These are phyloP conservation scores for Trichonephila inaurata DNA, from an alignment of 1,140 invertebrate species.

Conservation along the genomic window DNA sequence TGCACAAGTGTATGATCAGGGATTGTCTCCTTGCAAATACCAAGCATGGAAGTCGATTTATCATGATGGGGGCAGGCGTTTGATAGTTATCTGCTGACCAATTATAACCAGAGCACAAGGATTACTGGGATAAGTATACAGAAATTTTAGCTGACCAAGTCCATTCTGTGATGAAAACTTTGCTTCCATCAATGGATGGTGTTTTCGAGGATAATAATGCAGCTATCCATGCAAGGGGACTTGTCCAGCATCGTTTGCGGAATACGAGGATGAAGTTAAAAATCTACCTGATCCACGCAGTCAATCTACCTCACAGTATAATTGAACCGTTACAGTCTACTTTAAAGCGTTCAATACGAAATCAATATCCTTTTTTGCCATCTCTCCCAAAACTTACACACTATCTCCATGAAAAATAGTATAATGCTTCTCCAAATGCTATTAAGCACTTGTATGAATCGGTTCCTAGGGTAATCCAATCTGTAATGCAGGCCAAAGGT, in stretches of 20 bases:
- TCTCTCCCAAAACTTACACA: neutral
- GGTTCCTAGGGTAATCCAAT: neutral
- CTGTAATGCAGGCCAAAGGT: neutral
- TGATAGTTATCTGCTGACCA: no score
- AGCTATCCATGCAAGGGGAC: neutral
- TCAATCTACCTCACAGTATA: neutral
- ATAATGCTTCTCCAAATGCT: neutral
- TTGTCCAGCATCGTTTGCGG: neutral
- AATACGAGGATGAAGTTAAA: neutral
- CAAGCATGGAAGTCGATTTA: no score
- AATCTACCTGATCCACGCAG: neutral
- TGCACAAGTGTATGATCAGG: neutral
- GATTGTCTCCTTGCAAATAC: neutral
- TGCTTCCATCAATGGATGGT: neutral
- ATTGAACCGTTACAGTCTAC: neutral
- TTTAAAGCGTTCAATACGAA: neutral
- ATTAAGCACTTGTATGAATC: neutral
- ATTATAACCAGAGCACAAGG: no score
- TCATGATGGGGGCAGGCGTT: no score
- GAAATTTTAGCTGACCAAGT: neutral
- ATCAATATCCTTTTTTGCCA: neutral
- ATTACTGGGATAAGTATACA: neutral
- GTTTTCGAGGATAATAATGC: neutral
- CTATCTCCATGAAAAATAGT: neutral
- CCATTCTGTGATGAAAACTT: neutral